Percentiles rank a stretch among this genome's conserved stretches.
Conservation (phyloP, 2,888 invertebrate species). For the Clivina fossor region DNA sequence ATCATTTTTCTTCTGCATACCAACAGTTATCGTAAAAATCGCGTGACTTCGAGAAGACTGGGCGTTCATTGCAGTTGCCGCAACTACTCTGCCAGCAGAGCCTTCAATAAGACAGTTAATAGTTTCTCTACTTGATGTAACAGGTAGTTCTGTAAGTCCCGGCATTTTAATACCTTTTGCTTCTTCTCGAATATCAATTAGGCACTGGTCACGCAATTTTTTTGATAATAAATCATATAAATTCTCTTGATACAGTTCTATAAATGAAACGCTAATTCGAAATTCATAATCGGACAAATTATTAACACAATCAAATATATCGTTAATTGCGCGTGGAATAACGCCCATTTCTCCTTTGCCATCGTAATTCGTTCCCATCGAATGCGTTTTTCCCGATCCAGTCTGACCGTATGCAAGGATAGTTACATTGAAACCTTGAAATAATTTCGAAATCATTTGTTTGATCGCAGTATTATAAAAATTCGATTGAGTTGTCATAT, state of each 20-base stretch:
- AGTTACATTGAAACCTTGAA: conserved; percentile 90
- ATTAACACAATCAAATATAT: conserved; percentile 73
- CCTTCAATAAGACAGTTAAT: conserved; percentile 70
- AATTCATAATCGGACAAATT: conserved; percentile 65
- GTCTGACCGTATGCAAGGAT: conserved; percentile 95
- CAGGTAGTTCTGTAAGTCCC: conserved; percentile 66
- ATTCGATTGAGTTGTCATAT: conserved; percentile 67
- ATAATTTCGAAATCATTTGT: conserved; percentile 71
- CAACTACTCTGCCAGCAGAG: conserved; percentile 76
- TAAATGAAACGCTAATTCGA: conserved; percentile 76
- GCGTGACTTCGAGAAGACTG: conserved; percentile 89
- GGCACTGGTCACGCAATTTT: conserved; percentile 67
- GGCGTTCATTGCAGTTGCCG: conserved; percentile 89
- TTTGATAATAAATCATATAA: conserved; percentile 78
- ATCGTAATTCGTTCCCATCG: conserved; percentile 84
- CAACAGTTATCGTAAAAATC: conserved; percentile 76
- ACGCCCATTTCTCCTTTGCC: conserved; percentile 73
- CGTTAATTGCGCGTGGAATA: conserved; percentile 81
- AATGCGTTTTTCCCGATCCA: conserved; percentile 90
- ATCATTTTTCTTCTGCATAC: conserved; percentile 64
- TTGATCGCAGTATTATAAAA: conserved; percentile 75
- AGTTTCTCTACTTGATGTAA: conserved; percentile 65
- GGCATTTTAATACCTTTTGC: conserved; percentile 63
- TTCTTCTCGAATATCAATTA: conserved; percentile 83
- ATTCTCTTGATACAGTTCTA: conserved; percentile 89